Conservation (phyloP, 1,140 invertebrate genomes). For the Drosophila sucinea region DNA sequence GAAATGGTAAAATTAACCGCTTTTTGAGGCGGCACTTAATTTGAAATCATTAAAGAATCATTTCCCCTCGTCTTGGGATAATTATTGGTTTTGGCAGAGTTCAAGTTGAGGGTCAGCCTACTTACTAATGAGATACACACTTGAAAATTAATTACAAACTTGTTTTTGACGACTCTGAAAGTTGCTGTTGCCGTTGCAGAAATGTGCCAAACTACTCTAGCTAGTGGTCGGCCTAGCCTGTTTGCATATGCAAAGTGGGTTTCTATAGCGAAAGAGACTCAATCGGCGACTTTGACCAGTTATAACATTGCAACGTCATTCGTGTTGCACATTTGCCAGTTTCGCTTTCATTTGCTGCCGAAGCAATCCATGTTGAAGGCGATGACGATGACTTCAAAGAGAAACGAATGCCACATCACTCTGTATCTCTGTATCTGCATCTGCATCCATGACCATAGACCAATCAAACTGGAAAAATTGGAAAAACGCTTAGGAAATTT, state of each 20-base stretch:
- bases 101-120: slow-evolving; percentile 71
- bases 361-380: slow-evolving; percentile 34
- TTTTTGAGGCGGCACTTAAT: neutral
- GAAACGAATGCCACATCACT: slow-evolving; percentile 41
- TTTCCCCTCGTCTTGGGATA: slow-evolving; percentile 40
- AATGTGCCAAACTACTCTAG: slow-evolving; percentile 52
- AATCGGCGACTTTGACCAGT: slow-evolving; percentile 67
- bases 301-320: slow-evolving; percentile 75
- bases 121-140: slow-evolving; percentile 67
- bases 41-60: slow-evolving; percentile 1
- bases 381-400: slow-evolving; percentile 43
- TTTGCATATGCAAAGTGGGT: slow-evolving; percentile 71
- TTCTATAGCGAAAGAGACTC: slow-evolving; percentile 66
- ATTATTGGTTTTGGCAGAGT: slow-evolving; percentile 47
- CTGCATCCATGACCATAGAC: slow-evolving; percentile 9
- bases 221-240: slow-evolving; percentile 10
- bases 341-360: slow-evolving; percentile 74
- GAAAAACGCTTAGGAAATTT: slow-evolving; percentile 73
- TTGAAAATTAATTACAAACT: slow-evolving; percentile 61
- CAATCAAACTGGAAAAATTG: slow-evolving; percentile 79
- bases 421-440: neutral
- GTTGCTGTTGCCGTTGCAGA: slow-evolving; percentile 43
- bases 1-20: slow-evolving; percentile 22
- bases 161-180: slow-evolving; percentile 54
- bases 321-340: slow-evolving; percentile 48